These are phyloP conservation scores for Buceros bicornis DNA, from an alignment of 2,797 vertebrate genomes.

Conservation along the genomic window DNA sequence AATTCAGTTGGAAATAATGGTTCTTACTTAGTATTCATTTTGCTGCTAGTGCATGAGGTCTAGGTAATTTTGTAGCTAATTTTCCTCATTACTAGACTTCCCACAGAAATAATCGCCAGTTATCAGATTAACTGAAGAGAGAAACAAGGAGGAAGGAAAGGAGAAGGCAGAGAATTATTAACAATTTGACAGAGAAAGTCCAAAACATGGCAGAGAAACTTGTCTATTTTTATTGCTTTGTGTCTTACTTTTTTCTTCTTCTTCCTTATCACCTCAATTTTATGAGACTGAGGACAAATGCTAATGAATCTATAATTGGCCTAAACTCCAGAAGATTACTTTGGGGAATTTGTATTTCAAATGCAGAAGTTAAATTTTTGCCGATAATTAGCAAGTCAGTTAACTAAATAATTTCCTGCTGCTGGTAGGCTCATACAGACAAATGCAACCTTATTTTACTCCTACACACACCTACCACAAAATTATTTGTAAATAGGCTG, in stretches of 20 bases:
- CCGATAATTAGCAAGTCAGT: constrained; percentile 2
- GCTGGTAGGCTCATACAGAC: not conserved
- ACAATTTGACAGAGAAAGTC: not conserved
- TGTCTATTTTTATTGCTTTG: not conserved
- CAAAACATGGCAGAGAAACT: not conserved
- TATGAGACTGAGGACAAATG: not conserved
- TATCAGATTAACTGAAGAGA: not conserved
- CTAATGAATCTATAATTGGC: not conserved
- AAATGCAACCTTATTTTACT: not conserved
- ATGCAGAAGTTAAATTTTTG: not conserved
- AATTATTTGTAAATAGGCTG: not conserved
- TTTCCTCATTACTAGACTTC: not conserved
- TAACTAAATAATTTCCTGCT: not conserved
- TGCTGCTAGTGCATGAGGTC: not conserved
- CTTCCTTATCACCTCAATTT: not conserved
- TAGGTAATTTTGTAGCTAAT: not conserved
- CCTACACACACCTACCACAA: not conserved
- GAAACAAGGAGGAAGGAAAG: not conserved
- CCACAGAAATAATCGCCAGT: not conserved
- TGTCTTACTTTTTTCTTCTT: not conserved
- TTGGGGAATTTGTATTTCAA: constrained; percentile 9
- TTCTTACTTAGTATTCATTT: not conserved
- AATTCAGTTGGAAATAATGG: not conserved
- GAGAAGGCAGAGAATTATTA: not conserved
- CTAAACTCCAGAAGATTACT: not conserved